These are phyloP conservation scores for Hoplostethus mediterraneus DNA, from an alignment of 2,797 vertebrate species.

Conservation along the genomic window DNA sequence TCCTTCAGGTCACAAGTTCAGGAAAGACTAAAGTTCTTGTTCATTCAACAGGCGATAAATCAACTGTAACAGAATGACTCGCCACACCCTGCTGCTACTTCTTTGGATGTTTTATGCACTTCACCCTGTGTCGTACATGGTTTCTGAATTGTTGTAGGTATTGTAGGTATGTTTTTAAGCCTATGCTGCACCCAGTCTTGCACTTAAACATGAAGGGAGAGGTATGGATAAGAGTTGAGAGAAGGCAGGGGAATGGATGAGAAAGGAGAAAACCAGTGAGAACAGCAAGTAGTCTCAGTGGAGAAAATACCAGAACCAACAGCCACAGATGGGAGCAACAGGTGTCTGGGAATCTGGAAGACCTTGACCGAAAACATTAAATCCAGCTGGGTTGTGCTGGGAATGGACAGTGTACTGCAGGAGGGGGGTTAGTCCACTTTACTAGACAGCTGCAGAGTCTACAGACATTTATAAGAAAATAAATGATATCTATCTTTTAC, in stretches of 20 bases:
- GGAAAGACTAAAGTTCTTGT: background rate
- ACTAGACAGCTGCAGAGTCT: background rate
- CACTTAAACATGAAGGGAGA: background rate
- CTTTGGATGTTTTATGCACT: background rate
- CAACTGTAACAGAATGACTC: no score
- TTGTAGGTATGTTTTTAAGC: background rate
- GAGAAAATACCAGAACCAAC: constrained; percentile 47
- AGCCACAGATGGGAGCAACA: constrained; percentile 37
- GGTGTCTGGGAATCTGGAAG: constrained; percentile 24
- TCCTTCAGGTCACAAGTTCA: background rate
- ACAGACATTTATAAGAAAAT: background rate
- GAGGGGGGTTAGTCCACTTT: background rate
- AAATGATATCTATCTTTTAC: no score
- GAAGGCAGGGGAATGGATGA: background rate
- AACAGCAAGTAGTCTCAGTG: constrained; percentile 5
- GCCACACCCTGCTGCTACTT: no score
- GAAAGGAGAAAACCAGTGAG: background rate
- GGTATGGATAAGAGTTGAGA: background rate
- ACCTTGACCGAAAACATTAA: constrained; percentile 12
- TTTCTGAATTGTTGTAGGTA: background rate
- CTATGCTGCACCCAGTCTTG: background rate
- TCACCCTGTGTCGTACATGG: background rate
- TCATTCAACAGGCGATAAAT: no score
- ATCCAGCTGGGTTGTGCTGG: constrained; percentile 28
- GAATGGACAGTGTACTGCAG: background rate